Conservation (phyloP, 2,888 invertebrate genomes). For the Acronicta aceris region DNA sequence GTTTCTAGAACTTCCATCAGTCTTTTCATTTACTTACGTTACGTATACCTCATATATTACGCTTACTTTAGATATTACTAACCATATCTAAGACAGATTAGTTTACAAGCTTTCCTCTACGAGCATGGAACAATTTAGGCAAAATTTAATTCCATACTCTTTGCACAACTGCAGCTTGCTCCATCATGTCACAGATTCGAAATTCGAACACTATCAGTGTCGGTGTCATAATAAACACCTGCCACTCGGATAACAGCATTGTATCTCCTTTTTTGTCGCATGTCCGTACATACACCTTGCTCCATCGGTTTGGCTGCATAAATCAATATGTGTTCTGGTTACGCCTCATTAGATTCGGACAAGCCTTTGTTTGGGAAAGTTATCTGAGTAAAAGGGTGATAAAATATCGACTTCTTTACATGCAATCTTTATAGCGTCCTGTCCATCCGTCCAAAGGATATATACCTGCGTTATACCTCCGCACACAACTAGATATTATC, state of each 20-base stretch:
- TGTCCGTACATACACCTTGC: slow-evolving; percentile 71
- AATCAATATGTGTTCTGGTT: slow-evolving; percentile 62
- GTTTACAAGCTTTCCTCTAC: not conserved
- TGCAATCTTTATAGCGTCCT: too few species aligned
- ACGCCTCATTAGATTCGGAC: slow-evolving; percentile 62
- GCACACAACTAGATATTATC: too few species aligned
- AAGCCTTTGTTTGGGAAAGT: slow-evolving; percentile 26
- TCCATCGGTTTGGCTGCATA: slow-evolving; percentile 59
- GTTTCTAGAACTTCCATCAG: too few species aligned
- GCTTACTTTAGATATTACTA: too few species aligned
- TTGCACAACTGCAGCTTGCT: slow-evolving; percentile 37
- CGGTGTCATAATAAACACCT: slow-evolving; percentile 71
- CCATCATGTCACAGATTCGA: slow-evolving; percentile 48
- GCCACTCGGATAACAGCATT: slow-evolving; percentile 69
- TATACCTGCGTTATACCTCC: too few species aligned
- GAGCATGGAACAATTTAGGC: slow-evolving; percentile 1
- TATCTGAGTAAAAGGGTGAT: slow-evolving; percentile 22
- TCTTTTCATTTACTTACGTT: too few species aligned
- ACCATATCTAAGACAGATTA: too few species aligned
- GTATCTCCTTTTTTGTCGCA: slow-evolving; percentile 75
- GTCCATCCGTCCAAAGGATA: too few species aligned
- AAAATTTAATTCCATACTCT: slow-evolving; percentile 30
- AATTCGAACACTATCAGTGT: slow-evolving; percentile 65
- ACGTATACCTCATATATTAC: too few species aligned
- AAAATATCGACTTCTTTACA: slow-evolving; percentile 16